Percentiles rank a stretch among this genome's conserved stretches.
Evolutionary conservation across 2,888 invertebrate genomes (phyloP).

Genomic region (Villa cingulata): DNA sequence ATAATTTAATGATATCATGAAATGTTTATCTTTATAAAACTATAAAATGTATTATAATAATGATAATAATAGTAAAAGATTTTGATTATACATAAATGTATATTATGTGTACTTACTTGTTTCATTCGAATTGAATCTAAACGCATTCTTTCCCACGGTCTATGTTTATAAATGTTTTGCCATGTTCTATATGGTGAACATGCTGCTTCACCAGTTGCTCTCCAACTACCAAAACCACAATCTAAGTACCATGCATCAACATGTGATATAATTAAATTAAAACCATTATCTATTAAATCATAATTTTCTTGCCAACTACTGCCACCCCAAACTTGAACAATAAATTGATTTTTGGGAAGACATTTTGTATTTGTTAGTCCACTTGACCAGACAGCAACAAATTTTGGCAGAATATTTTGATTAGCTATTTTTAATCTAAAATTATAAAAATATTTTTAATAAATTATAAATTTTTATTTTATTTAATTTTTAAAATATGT

Average conservation of each 20-base stretch:
- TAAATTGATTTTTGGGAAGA: conserved; percentile 44
- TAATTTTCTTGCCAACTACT: conserved; percentile 69
- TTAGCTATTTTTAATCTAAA: conserved; percentile 32
- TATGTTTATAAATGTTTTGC: conserved; percentile 75
- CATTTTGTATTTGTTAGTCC: conserved; percentile 61
- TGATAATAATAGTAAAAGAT: too few relatives aligned
- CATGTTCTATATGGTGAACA: conserved; percentile 79
- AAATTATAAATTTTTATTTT: neutral
- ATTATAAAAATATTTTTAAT: neutral
- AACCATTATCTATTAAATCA: conserved; percentile 62
- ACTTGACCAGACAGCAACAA: conserved; percentile 61
- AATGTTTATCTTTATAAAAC: too few relatives aligned
- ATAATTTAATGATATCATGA: too few relatives aligned
- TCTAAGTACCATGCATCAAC: conserved; percentile 83
- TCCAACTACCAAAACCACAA: conserved; percentile 77
- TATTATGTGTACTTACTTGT: conserved; percentile 25
- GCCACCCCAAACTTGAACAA: conserved; percentile 69
- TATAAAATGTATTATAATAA: too few relatives aligned
- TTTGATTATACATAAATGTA: neutral
- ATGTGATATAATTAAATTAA: conserved; percentile 64
- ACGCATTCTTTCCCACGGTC: conserved; percentile 51
- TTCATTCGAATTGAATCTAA: conserved; percentile 29
- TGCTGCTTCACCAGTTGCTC: conserved; percentile 65
- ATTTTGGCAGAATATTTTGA: conserved; percentile 27
- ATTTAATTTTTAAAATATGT: neutral